Evolutionary conservation across 2,888 invertebrate genomes (phyloP).

Genomic region (Trimorus sp.): DNA sequence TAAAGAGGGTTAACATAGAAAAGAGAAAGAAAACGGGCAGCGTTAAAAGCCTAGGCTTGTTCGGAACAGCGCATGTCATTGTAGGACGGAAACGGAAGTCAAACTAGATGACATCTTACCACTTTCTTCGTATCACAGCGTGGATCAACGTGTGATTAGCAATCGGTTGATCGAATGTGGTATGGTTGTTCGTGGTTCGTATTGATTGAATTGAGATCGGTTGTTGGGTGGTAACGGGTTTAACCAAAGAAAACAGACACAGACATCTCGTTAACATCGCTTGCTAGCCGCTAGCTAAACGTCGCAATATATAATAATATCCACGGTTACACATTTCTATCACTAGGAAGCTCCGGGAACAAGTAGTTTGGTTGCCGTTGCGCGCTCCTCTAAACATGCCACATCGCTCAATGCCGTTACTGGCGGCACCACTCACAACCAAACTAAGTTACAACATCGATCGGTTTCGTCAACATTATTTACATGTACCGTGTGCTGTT

Average conservation of each 20-base stretch:
- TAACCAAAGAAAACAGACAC: slow-evolving; percentile 77
- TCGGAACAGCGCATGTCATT: slow-evolving; percentile 48
- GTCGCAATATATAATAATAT: slow-evolving; percentile 64
- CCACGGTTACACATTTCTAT: slow-evolving; percentile 59
- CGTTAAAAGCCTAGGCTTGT: slow-evolving; percentile 52
- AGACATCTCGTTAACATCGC: slow-evolving; percentile 76
- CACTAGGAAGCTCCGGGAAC: slow-evolving; percentile 53
- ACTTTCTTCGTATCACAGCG: slow-evolving; percentile 77
- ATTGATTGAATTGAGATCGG: slow-evolving; percentile 74
- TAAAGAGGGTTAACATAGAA: slow-evolving; percentile 35
- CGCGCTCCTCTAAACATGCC: slow-evolving; percentile 58
- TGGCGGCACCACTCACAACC: slow-evolving; percentile 43
- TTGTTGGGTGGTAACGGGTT: slow-evolving; percentile 75
- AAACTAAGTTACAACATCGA: slow-evolving; percentile 58
- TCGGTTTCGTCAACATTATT: slow-evolving; percentile 37
- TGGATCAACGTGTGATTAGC: slow-evolving; percentile 73
- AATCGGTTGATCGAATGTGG: slow-evolving; percentile 73
- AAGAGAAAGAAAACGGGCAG: slow-evolving; percentile 29
- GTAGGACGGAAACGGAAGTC: slow-evolving; percentile 62
- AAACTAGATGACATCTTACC: slow-evolving; percentile 74
- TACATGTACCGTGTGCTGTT: slow-evolving; percentile 17
- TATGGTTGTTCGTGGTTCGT: slow-evolving; percentile 73
- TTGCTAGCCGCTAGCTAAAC: slow-evolving; percentile 69
- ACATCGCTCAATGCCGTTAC: slow-evolving; percentile 47
- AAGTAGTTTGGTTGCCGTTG: slow-evolving; percentile 60